phyloP scores from a whole-genome alignment of 2,797 vertebrate species.

The Propithecus deckenii region DNA sequence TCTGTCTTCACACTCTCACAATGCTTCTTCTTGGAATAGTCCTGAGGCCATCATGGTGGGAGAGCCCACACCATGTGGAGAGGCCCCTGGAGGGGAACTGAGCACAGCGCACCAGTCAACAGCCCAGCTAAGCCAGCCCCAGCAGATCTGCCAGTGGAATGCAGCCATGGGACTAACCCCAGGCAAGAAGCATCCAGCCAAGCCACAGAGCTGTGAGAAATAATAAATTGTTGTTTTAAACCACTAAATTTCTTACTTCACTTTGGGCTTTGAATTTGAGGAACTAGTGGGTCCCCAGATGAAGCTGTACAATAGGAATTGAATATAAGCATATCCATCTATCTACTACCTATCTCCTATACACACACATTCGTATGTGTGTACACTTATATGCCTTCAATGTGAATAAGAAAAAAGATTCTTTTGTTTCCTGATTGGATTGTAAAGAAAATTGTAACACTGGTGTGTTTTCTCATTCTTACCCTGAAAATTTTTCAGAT shows the following conservation, averaged over 20 bases:
- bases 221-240: background rate
- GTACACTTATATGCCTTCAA: background rate
- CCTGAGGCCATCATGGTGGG: background rate
- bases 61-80: background rate
- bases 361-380: background rate
- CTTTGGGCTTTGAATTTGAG: slow-evolving; percentile 34
- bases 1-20: background rate
- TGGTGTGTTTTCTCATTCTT: background rate
- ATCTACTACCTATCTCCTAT: background rate
- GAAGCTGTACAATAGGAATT: background rate
- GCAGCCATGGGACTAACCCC: background rate
- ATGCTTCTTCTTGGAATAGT: background rate
- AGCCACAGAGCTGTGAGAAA: background rate
- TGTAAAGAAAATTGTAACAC: background rate
- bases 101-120: too few species aligned
- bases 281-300: background rate
- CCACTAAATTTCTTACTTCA: slow-evolving; percentile 22
- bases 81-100: background rate
- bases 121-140: background rate
- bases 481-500: background rate
- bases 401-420: background rate
- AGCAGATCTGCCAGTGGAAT: background rate
- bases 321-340: background rate
- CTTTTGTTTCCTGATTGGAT: background rate
- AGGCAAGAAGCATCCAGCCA: background rate